Percentiles rank a stretch among this genome's conserved stretches.
These are phyloP conservation scores for Biston stratarius DNA, from an alignment of 2,888 invertebrate species.

Conservation along the genomic window DNA sequence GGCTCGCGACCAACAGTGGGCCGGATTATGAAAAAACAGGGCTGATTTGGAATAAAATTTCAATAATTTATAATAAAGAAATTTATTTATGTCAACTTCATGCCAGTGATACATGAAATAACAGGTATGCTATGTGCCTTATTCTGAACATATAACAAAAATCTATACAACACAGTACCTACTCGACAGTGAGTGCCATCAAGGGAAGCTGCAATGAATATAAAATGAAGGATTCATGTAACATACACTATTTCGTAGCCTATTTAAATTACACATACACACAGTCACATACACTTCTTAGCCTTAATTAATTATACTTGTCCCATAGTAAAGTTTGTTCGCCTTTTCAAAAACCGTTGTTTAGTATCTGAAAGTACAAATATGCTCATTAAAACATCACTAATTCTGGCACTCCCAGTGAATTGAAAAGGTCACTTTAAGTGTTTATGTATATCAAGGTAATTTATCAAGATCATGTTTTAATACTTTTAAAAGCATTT, in stretches of 20 bases:
- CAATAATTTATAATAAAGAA: conserved; percentile 1
- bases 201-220: conserved; percentile 27
- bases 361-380: conserved; percentile 45
- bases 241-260: conserved; percentile 12
- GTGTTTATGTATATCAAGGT: too few relatives aligned
- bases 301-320: conserved; percentile 37
- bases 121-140: conserved; percentile 10
- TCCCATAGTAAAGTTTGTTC: conserved; percentile 47
- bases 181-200: conserved; percentile 1
- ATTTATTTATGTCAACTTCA: conserved; percentile 19
- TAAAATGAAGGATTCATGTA: conserved; percentile 5
- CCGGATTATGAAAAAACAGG: too few relatives aligned
- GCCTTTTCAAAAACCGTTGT: conserved; percentile 29
- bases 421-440: too few relatives aligned
- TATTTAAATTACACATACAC: conserved; percentile 23
- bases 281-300: conserved; percentile 41
- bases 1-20: too few relatives aligned
- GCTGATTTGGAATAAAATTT: background rate
- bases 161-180: conserved; percentile 18
- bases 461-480: too few relatives aligned
- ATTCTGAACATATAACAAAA: conserved; percentile 20
- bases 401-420: too few relatives aligned
- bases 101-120: conserved; percentile 17
- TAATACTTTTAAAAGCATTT: too few relatives aligned
- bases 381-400: conserved; percentile 21